Evolutionary conservation across 2,888 invertebrate genomes (phyloP), one percentile per base, ranked within the genome.

Genomic region (Drosophila mettleri): DNA sequence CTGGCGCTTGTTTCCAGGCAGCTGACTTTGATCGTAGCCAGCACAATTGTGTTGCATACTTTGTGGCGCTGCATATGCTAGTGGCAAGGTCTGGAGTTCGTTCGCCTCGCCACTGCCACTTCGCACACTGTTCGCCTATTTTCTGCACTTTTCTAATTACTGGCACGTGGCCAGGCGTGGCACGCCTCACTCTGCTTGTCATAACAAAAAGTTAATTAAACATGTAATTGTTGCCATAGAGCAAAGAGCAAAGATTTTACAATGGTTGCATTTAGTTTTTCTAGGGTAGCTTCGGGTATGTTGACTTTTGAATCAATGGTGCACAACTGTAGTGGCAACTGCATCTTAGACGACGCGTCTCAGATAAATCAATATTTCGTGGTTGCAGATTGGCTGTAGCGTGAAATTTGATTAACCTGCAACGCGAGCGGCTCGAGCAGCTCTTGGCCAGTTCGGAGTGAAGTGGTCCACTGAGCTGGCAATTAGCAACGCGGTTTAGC

Each of bases 191-290:
- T 46, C 18, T 46, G 39, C 57, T 67, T 73, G 84, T 80, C 84
- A 84, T 80, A 82, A 86, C 84, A 82, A 75, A 84, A 82, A 82
- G 75, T 85, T 83, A 83, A 83, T 83, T 87, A 86, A 86, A 86
- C 85, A 85, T 87, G 79, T 83, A 87, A 85, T 85, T 76, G 87
- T 72, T 78, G 69, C 75, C 66, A 68, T 53, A 79, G 54, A 66
- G 73, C 64, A 64, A 22, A 61, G 51, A 33, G 67, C 71, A 70
- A 69, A 36, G 62, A 68, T 70, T 80, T 78, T 20, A 66, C 78
- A 65, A 65, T 68, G 43, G 34, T 49, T 60, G 46, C 65, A 14
- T 38, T 60, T 4, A 16, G 22, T 24, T 46, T 34, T 60, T 58
- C 20, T 51, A 29, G 60, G 6, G 59, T 39, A 59, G 57, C 34